A percentile compares a stretch with the other conserved stretches of the same genome.
These are phyloP conservation scores for Carabus problematicus DNA, from an alignment of 2,888 invertebrate species.

Conservation along the genomic window DNA sequence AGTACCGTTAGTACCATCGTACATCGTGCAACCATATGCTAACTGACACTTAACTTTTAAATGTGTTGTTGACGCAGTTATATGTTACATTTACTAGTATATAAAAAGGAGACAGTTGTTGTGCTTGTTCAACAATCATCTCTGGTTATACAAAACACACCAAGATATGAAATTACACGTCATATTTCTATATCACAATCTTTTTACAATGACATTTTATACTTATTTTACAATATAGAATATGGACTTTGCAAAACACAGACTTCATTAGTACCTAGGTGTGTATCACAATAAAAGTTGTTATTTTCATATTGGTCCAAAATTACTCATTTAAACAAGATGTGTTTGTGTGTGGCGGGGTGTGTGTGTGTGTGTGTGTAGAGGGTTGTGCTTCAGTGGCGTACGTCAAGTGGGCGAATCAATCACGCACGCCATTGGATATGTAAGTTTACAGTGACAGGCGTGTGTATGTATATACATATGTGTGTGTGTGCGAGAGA, in stretches of 20 bases:
- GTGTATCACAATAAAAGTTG: constrained; percentile 48
- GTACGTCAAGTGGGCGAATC: constrained; percentile 1
- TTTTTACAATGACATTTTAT: constrained; percentile 34
- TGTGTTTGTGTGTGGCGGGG: constrained; percentile 7
- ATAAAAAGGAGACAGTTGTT: too few species aligned
- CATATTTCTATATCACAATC: constrained; percentile 40
- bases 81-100: too few species aligned
- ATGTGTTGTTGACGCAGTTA: too few species aligned
- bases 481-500: too few species aligned
- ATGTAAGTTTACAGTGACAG: constrained; percentile 11
- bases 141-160: constrained; percentile 10
- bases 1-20: too few species aligned
- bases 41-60: too few species aligned
- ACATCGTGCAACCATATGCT: too few species aligned
- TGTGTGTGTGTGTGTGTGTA: background rate
- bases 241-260: constrained; percentile 41
- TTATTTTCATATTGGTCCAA: constrained; percentile 48
- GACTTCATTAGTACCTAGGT: constrained; percentile 34
- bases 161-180: constrained; percentile 30
- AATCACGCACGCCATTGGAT: constrained; percentile 35
- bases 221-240: constrained; percentile 25
- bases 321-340: constrained; percentile 45
- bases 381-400: background rate
- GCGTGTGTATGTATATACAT: background rate
- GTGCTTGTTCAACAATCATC: background rate